Evolutionary conservation across 2,113 vertebrate species (phyloP), one percentile per base, ranked within the genome.

Genomic region (Corapipo altera): DNA sequence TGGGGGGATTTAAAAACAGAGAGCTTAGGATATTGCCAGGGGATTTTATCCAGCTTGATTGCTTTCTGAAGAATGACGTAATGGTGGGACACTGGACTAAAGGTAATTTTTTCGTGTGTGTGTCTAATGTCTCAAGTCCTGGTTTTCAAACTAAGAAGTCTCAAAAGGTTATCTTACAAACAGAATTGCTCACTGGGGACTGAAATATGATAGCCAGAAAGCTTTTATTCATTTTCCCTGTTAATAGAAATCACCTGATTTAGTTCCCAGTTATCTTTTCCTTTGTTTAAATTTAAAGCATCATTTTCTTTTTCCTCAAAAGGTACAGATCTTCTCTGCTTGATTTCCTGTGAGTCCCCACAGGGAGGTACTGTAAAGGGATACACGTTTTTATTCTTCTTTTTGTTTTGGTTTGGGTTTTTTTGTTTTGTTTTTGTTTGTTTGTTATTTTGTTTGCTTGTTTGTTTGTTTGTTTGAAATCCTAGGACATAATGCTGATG

Each of bases 381-480:
- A 41, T 10, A 0, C 20, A 33, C 0, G 18, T 15, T 27, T 35
- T 43, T 33, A 5, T 27, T 17, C 43, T n/a, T 33, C 11, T 14
- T 8, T 22, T 19, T 8, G 3, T 62, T 41, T 21, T 28, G 3
- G 15, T 49, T 43, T 27, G 6, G 11, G 54, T 41, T 41, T 41
- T 41, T n/a, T n/a, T n/a, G n/a, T 54, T 19, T 10, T 27, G 6
- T 12, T 48, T 5, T 0, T 39, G 83, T 22, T n/a, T 39, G 3
- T 1, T 48, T 30, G 15, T 33, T 69, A n/a, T 54, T 19, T 10
- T 27, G 6, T 12, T 48, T 5, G n/a, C n/a, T n/a, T n/a, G 5
- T 32, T 33, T 46, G 3, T 1, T 48, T 30, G 15, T 33, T 69
- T 18, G 1, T n/a, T 93, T 95, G 74, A 37, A 14, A 26, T 1